Evolutionary conservation across 2,113 vertebrate species (phyloP).

Genomic region (Mus musculus): GRCm39 chr3:107288001-107288500

Average conservation of each 20-base stretch:
- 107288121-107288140: not conserved
- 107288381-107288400: not conserved
- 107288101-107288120: accelerated
- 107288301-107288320: not conserved
- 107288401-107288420: not conserved
- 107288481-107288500: not conserved
- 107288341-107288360: not conserved
- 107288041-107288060: not conserved
- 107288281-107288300: not conserved
- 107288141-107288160: not conserved
- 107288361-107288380: not conserved
- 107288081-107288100: not conserved
- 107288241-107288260: not conserved
- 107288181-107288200: not conserved
- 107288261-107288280: not conserved
- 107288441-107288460: not conserved
- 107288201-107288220: not conserved
- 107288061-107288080: not conserved
- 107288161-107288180: not conserved
- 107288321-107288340: not conserved
- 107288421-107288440: not conserved
- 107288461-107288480: not conserved
- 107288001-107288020: conserved; percentile 41
- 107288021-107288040: not conserved
- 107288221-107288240: not conserved